phyloP scores from a whole-genome alignment of 2,113 vertebrate genomes.

The Osmerus mordax region DNA sequence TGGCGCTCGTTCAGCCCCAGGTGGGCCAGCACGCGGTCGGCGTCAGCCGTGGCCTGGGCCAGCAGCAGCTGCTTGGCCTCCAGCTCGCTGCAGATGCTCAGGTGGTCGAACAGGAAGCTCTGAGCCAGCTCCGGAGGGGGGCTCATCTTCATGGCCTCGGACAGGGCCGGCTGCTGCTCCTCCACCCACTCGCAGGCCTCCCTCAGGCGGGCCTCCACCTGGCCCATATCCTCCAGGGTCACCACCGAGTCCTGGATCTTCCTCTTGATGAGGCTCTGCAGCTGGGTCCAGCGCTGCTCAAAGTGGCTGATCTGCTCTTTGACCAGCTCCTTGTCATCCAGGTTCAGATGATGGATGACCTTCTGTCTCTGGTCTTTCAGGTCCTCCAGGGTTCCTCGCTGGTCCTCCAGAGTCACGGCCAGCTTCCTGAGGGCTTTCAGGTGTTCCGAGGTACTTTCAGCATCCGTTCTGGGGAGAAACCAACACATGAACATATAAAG shows the following conservation, averaged over 20 bases:
- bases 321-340: conserved; percentile 90
- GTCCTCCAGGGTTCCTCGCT: conserved; percentile 80
- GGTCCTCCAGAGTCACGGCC: conserved; percentile 76
- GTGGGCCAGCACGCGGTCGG: conserved; percentile 82
- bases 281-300: conserved; percentile 89
- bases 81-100: conserved; percentile 88
- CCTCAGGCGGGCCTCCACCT: conserved; percentile 80
- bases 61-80: conserved; percentile 88
- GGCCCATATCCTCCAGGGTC: conserved; percentile 83
- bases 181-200: conserved; percentile 91
- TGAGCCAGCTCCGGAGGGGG: conserved; percentile 89
- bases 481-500: not conserved
- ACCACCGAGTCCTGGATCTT: conserved; percentile 86
- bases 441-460: conserved; percentile 87
- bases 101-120: conserved; percentile 88
- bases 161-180: conserved; percentile 82
- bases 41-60: conserved; percentile 77
- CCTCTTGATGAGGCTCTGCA: conserved; percentile 83
- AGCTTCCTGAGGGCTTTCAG: conserved; percentile 86
- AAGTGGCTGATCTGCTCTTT: conserved; percentile 91
- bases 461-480: conserved; percentile 77
- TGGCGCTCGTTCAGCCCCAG: conserved; percentile 91
- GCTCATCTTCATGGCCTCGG: conserved; percentile 86
- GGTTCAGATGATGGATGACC: conserved; percentile 82
- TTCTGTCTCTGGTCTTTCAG: conserved; percentile 90